These are phyloP conservation scores for Acheta domesticus DNA, from an alignment of 2,888 invertebrate species.

Conservation along the genomic window DNA sequence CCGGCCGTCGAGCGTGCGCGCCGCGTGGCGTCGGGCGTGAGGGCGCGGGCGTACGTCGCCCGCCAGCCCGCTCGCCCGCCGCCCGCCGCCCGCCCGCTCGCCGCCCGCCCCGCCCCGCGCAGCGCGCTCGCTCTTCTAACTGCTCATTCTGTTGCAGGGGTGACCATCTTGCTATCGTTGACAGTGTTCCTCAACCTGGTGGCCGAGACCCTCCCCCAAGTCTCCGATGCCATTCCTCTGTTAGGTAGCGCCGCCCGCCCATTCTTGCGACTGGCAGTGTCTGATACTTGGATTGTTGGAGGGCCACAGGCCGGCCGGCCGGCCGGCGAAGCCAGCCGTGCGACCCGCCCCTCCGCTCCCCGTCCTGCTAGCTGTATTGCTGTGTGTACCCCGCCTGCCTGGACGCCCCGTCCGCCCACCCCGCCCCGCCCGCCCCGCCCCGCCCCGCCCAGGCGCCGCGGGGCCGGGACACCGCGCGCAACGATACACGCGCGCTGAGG, in stretches of 20 bases:
- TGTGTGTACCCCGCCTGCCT: conserved; percentile 25
- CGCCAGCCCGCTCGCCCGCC: too few relatives aligned
- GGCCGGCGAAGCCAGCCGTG: neutral
- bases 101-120: neutral
- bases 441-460: too few relatives aligned
- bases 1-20: too few relatives aligned
- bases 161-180: conserved; percentile 94
- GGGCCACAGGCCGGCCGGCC: conserved; percentile 33
- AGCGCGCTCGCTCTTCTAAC: conserved; percentile 26
- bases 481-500: too few relatives aligned
- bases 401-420: neutral
- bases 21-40: too few relatives aligned
- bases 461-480: too few relatives aligned
- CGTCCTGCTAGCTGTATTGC: conserved; percentile 4
- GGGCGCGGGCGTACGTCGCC: too few relatives aligned
- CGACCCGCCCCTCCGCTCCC: neutral
- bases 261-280: conserved; percentile 35
- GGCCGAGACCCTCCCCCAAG: conserved; percentile 88
- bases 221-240: conserved; percentile 61
- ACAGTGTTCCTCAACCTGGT: conserved; percentile 97
- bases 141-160: conserved; percentile 66
- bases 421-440: conserved; percentile 19
- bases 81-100: too few relatives aligned
- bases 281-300: conserved; percentile 42
- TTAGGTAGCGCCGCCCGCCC: conserved; percentile 50